Base-by-base conservation (phyloP, 2,113 vertebrate genomes). In the Taxidea taxus region DNA sequence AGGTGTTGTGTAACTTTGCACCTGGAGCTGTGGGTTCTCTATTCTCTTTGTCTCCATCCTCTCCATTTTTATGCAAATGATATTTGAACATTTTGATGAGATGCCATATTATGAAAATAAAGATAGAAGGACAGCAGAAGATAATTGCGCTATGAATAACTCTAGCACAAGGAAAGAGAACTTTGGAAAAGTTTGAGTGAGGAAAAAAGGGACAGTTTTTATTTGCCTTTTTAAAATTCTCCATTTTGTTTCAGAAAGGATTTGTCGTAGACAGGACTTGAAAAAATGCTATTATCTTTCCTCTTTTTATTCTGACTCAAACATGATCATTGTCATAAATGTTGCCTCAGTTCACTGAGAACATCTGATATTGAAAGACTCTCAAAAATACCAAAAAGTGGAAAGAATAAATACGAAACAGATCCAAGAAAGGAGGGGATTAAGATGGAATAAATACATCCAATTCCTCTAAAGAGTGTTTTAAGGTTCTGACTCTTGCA, bases 121-220 rank as follows among this genome's bases (percentile, higher is more conserved):
- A 97, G 39, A 49, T 82, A 14, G 37, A 86, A 94, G 25, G 31
- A 49, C 4, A 91, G 14, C 34, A 96, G 80, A 83, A 91, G 56
- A 94, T 88, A 54, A 92, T 34, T 56, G n/a, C 84, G 42, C 31
- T 75, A 39, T 80, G 68, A 66, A 75, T 91, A 51, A 91, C 97
- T 95, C 81, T 16, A 95, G 49, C 23, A 34, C 21, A n/a, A 29
- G 42, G 25, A 15, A 95, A 87, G 49, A 88, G 7, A 94, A 64
- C 47, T 88, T 94, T 49, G 51, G 29, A 9, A 87, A 89, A 89
- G 39, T 93, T 66, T 89, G 37, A 78, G 42, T 81, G 87, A 34
- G 27, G 31, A 12, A 21, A 64, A 81, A 37, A 4, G 12, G 29
- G 31, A 77, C 49, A 72, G 7, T 37, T 11, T 84, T 80, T 77